Base-by-base conservation (phyloP, 2,888 invertebrate species). In the Slavum lentiscoides region DNA sequence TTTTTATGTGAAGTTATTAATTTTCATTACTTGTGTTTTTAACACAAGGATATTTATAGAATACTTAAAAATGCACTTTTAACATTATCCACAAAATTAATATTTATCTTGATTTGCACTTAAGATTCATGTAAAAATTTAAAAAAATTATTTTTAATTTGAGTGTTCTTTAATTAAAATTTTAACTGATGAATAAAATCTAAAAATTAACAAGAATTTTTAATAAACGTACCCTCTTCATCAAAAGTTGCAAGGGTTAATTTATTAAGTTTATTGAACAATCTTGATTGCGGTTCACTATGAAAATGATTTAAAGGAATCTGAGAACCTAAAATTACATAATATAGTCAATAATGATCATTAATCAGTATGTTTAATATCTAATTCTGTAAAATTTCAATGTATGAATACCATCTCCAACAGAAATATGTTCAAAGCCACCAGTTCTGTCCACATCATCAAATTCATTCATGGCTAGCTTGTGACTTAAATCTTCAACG, bases 171-270 rank as follows among this genome's bases (percentile, higher is more conserved):
- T n/a, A n/a, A 30, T 30, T 30, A 43, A 7, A 43, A 43, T 43
- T 43, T 30, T 30, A 30, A 30, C 1, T 43, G 3, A 11, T 49
- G 11, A 49, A 49, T 49, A 11, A 49, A 49, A 49, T 11, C 49
- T 61, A 23, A 61, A 61, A 61, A 6, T 19, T 21, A 23, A 62
- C 53, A 72, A 21, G 67, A 59, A 37, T 37, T 74, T n/a, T 62
- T 30, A 66, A 74, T 6, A 69, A 66, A 83, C 76, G 84, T 86
- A 88, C 89, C 95, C 85, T 95, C 91, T 75, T 95, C 95, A 85
- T 96, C 95, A 86, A 95, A 95, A 2, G 95, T 95, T 62, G 95
- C 95, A 82, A 96, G 88, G 58, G 95, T 94, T 66, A 96, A 89
- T 84, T 93, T 91, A 83, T 93, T 93, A 83, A 96, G 88, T 87